Evolutionary conservation across 2,113 vertebrate species (phyloP), one percentile per base, ranked within the genome.

Genomic region (Climacteris rufus): DNA sequence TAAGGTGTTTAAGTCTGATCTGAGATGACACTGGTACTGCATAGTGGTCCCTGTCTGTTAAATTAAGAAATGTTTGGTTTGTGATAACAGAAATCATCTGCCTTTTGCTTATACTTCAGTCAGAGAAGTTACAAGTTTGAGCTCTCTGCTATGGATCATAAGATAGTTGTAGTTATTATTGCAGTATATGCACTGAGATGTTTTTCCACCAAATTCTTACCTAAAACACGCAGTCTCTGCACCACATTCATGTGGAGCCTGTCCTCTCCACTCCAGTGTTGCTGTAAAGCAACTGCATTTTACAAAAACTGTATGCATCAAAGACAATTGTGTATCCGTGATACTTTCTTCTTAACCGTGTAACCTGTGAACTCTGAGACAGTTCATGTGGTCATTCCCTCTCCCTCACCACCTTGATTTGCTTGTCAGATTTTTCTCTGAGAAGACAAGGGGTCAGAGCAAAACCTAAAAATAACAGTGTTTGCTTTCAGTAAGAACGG

Each of bases 241-340:
- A 72, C 24, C 31, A 61, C 1, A 0, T 69, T 72, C 4, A 1
- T 0, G 2, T 31, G 56, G 54, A 54, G 25, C 49, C 31, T 70
- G 16, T 56, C 66, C 20, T 85, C 63, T 80, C 54, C 13, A 3
- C 10, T 59, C 9, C 50, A 9, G 8, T 14, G 30, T 45, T 94
- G 40, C 35, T 77, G 42, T 33, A 25, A 53, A 78, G 22, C 39
- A 84, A 6, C 35, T 75, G 42, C 21, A 40, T 93, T 91, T 76
- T 65, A 35, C 24, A 35, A 11, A 76, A 54, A 1, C 10, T 50
- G 2, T 35, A 5, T 60, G n/a, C 24, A 4, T 68, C 19, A 5
- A 65, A 61, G n/a, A 19, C 23, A 81, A 2, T 21, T n/a, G 11
- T 2, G 0, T 81, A 33, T 49, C 50, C 1, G 0, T 30, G 20